phyloP scores from a whole-genome alignment of 2,113 vertebrate genomes.

The Macheiramphus alcinus region DNA sequence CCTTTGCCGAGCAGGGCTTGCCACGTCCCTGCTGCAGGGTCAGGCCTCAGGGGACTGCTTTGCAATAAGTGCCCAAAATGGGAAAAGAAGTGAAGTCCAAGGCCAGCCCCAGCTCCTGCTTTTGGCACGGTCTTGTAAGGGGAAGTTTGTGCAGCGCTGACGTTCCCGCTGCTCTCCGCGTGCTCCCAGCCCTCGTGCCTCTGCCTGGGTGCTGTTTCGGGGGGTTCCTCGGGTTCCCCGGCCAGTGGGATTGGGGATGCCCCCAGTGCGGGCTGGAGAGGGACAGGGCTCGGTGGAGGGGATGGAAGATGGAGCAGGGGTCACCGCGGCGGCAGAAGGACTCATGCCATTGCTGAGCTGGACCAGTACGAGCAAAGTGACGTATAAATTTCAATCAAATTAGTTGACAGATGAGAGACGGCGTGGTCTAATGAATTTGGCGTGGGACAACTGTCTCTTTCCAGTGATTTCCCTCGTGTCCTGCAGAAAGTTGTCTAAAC shows the following conservation, averaged over 20 bases:
- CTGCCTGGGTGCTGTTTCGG: background rate
- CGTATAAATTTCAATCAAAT: fast-evolving
- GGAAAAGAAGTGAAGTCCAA: background rate
- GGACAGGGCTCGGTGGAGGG: background rate
- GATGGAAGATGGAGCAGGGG: background rate
- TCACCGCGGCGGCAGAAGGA: fast-evolving
- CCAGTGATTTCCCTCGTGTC: background rate
- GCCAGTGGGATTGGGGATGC: background rate
- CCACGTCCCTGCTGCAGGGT: fast-evolving
- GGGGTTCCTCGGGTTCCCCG: background rate
- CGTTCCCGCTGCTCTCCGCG: fast-evolving
- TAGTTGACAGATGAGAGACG: fast-evolving
- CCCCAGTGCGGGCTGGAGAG: background rate
- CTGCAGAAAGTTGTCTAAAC: background rate
- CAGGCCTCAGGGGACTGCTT: background rate
- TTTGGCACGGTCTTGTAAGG: fast-evolving
- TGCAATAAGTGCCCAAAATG: too few relatives aligned
- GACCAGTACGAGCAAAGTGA: fast-evolving
- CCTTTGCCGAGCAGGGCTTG: background rate
- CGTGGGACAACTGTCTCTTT: background rate
- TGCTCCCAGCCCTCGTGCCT: background rate
- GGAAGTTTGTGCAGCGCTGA: too few relatives aligned
- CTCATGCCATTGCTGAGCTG: background rate
- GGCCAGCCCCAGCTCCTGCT: background rate
- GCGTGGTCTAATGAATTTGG: background rate